Evolutionary conservation across 2,113 vertebrate species (phyloP).

Genomic region (Hemiprocne comata): DNA sequence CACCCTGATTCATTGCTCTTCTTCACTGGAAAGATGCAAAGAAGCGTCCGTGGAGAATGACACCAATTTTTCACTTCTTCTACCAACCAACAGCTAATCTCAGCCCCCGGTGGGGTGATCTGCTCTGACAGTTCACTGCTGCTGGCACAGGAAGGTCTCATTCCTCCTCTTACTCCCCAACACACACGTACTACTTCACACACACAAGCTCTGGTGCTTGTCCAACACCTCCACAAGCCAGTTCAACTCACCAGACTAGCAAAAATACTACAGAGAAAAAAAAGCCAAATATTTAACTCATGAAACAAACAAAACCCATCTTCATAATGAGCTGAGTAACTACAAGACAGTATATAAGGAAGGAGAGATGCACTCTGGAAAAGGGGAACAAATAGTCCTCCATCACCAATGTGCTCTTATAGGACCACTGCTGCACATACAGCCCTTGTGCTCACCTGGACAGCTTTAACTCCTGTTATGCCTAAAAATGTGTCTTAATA

Average conservation of each 20-base stretch:
- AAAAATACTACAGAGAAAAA: background rate
- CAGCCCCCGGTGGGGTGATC: background rate
- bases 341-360: background rate
- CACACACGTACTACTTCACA: background rate
- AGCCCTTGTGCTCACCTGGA: too few species aligned
- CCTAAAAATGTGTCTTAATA: too few species aligned
- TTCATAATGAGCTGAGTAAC: background rate
- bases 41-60: background rate
- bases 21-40: background rate
- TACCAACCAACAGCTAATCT: background rate
- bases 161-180: too few species aligned
- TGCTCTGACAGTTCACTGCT: background rate
- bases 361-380: background rate
- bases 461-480: too few species aligned
- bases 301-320: background rate
- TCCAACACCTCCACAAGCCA: too few species aligned
- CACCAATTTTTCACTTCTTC: background rate
- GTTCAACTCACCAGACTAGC: background rate
- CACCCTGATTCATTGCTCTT: background rate
- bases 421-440: too few species aligned
- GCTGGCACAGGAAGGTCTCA: rapidly evolving
- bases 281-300: background rate
- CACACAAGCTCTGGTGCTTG: background rate
- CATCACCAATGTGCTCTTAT: too few species aligned
- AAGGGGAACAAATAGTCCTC: too few species aligned